Percentiles rank a stretch among this genome's conserved stretches.
These are phyloP conservation scores for Pterostichus niger DNA, from an alignment of 2,888 invertebrate species.

Conservation along the genomic window DNA sequence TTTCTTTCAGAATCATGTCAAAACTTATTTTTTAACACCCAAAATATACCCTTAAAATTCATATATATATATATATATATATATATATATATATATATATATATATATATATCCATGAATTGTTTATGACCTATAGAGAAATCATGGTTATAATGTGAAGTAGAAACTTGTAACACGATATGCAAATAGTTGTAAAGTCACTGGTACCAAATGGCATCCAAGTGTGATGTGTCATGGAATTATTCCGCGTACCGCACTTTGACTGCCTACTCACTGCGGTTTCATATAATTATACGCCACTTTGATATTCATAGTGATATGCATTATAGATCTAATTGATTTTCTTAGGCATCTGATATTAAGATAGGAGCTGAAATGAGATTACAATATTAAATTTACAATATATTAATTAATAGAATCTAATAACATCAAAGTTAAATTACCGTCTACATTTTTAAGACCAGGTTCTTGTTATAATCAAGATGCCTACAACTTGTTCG, in stretches of 20 bases:
- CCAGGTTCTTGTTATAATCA: conserved; percentile 22
- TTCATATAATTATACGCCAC: conserved; percentile 45
- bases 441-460: not conserved
- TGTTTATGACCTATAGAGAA: not conserved
- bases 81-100: too few relatives aligned
- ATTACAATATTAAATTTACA: conserved; percentile 33
- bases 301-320: conserved; percentile 45
- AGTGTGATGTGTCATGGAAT: conserved; percentile 38
- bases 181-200: conserved; percentile 29
- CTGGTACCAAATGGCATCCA: conserved; percentile 3
- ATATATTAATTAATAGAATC: conserved; percentile 33
- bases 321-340: conserved; percentile 50
- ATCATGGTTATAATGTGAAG: not conserved
- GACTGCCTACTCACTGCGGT: conserved; percentile 15
- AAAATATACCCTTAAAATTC: too few relatives aligned
- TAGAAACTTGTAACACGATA: conserved; percentile 11
- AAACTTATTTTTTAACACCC: too few relatives aligned
- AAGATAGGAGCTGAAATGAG: conserved; percentile 25
- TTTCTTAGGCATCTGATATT: conserved; percentile 22
- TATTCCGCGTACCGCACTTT: conserved; percentile 37
- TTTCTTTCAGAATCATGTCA: too few relatives aligned
- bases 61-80: too few relatives aligned
- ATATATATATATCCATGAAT: not conserved
- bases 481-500: not conserved
- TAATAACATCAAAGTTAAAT: conserved; percentile 6